Evolutionary conservation across 37 sponge, comb jelly and placozoan species (phyloP).

Genomic region (Agelas oroides): DNA sequence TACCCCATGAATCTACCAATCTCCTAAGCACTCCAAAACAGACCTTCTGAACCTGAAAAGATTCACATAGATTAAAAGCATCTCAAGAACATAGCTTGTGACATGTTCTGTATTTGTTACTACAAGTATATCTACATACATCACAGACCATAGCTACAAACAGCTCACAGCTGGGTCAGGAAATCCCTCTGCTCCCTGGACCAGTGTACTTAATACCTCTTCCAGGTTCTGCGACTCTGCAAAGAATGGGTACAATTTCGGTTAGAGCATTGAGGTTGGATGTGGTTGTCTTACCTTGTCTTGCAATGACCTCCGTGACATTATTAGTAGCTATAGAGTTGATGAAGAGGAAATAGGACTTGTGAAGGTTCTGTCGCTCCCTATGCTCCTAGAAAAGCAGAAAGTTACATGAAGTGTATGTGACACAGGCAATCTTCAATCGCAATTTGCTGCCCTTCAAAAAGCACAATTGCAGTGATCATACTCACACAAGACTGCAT

Average conservation of each 20-base stretch:
- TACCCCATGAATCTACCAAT: conserved; percentile 84
- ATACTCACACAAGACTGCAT: no score
- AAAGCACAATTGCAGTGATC: neutral
- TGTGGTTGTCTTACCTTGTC: no score
- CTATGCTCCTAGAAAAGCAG: conserved; percentile 54
- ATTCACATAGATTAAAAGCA: neutral
- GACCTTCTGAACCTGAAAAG: conserved; percentile 69
- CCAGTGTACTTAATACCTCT: conserved; percentile 58
- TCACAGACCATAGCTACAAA: no score
- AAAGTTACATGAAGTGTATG: no score
- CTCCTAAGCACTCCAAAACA: conserved; percentile 72
- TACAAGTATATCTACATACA: neutral
- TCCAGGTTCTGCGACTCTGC: conserved; percentile 60
- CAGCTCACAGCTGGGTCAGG: conserved; percentile 77
- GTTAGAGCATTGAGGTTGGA: no score
- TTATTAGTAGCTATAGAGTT: conserved; percentile 66
- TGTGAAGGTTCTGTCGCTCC: conserved; percentile 70
- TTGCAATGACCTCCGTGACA: conserved; percentile 65
- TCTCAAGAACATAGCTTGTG: no score
- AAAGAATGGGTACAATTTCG: no score
- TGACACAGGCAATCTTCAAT: no score
- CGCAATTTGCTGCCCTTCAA: neutral
- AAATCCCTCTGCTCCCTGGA: conserved; percentile 67
- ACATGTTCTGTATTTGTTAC: neutral
- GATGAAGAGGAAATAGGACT: conserved; percentile 79